These are phyloP conservation scores for Parnassius smintheus DNA, from an alignment of 2,888 invertebrate species.

Conservation along the genomic window DNA sequence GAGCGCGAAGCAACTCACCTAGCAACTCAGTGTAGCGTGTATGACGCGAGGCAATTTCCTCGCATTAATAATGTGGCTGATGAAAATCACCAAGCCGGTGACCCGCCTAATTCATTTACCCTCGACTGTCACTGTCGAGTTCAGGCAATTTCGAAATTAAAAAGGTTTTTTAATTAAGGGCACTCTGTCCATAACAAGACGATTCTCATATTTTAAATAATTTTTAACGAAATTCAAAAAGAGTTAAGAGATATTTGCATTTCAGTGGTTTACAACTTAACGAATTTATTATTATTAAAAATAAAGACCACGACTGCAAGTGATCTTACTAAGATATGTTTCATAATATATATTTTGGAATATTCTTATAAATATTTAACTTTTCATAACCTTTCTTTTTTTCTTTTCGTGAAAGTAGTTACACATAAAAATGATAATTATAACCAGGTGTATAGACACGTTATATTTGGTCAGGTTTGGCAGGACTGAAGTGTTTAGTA, in stretches of 20 bases:
- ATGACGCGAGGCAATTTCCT: constrained; percentile 64
- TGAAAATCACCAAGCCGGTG: constrained; percentile 59
- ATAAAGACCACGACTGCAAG: too few relatives aligned
- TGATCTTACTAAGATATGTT: too few relatives aligned
- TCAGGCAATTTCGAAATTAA: constrained; percentile 25
- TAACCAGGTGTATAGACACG: too few relatives aligned
- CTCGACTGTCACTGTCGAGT: constrained; percentile 25
- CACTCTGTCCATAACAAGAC: constrained; percentile 9
- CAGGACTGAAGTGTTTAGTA: too few relatives aligned
- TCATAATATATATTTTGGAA: too few relatives aligned
- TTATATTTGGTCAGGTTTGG: too few relatives aligned
- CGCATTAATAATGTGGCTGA: constrained; percentile 66
- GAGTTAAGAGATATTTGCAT: not conserved
- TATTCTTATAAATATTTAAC: too few relatives aligned
- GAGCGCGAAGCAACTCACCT: constrained; percentile 32
- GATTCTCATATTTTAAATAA: constrained; percentile 20
- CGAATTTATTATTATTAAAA: not conserved
- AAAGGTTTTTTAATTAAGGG: constrained; percentile 29
- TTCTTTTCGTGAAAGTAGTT: too few relatives aligned
- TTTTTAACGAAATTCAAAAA: not conserved
- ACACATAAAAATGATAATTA: too few relatives aligned
- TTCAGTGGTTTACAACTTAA: not conserved
- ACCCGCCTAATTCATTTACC: constrained; percentile 55
- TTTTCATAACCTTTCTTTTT: too few relatives aligned
- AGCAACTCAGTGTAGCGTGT: constrained; percentile 32